A percentile compares a stretch with the other conserved stretches of the same genome.
These are phyloP conservation scores for Sprattus sprattus DNA, from an alignment of 2,113 vertebrate genomes.

Conservation along the genomic window DNA sequence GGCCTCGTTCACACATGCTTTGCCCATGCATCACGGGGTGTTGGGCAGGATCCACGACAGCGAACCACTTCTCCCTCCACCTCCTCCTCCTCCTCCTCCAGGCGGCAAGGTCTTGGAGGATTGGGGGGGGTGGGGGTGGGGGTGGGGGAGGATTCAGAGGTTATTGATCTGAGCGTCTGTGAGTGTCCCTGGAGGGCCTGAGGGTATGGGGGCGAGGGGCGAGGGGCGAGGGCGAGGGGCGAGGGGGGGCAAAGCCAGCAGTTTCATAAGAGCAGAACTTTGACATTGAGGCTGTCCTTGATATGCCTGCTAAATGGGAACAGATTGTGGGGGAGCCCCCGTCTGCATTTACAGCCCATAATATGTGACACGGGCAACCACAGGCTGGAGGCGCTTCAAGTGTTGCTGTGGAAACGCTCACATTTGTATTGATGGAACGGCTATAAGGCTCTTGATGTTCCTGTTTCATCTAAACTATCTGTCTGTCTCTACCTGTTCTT, in stretches of 20 bases:
- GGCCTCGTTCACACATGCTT: too few relatives aligned
- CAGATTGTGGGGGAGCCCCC: not conserved
- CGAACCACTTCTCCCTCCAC: not conserved
- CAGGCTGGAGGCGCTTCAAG: not conserved
- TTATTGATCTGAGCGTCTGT: slow-evolving; percentile 62
- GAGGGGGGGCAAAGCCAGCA: not conserved
- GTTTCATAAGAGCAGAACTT: not conserved
- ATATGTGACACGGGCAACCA: not conserved
- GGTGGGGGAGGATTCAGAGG: slow-evolving; percentile 7
- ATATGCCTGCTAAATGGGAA: slow-evolving; percentile 32
- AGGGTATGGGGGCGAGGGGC: slow-evolving; percentile 14
- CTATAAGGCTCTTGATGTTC: not conserved
- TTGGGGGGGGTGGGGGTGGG: too few relatives aligned
- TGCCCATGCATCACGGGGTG: too few relatives aligned
- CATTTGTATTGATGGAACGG: not conserved
- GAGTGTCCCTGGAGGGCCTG: slow-evolving; percentile 10
- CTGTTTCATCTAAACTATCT: not conserved
- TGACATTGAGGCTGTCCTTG: slow-evolving; percentile 50
- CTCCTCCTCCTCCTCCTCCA: not conserved
- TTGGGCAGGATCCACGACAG: not conserved
- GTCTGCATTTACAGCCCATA: not conserved
- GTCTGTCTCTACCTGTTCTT: not conserved
- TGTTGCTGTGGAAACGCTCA: not conserved
- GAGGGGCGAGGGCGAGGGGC: not conserved
- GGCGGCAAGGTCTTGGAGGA: not conserved